phyloP scores from a whole-genome alignment of 2,797 vertebrate genomes.

The Vultur gryphus region DNA sequence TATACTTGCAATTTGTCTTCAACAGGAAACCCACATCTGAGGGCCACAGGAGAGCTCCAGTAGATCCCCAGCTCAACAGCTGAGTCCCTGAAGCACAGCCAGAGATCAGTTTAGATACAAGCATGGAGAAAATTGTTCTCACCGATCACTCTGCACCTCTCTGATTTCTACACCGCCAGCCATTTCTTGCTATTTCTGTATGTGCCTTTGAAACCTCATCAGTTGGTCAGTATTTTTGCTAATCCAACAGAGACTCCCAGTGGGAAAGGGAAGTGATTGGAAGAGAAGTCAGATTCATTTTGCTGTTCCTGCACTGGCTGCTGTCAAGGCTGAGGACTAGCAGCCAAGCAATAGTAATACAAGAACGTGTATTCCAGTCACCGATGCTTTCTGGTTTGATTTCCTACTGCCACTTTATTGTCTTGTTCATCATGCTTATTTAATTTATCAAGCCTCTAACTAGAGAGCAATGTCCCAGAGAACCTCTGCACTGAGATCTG shows the following conservation, averaged over 20 bases:
- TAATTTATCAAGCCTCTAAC: neutral
- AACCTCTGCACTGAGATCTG: neutral
- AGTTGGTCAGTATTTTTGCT: neutral
- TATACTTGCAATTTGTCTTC: neutral
- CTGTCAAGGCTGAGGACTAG: neutral
- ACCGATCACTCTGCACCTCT: rapidly evolving
- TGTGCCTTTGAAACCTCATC: neutral
- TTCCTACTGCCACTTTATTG: neutral
- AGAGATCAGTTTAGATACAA: neutral
- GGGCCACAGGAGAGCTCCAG: neutral
- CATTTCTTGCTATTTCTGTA: neutral
- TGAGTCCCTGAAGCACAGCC: neutral
- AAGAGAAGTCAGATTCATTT: neutral
- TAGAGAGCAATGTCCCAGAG: neutral
- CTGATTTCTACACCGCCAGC: neutral
- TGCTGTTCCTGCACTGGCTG: neutral
- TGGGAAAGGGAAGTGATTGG: neutral
- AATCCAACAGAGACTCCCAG: conserved; percentile 24
- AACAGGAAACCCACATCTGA: neutral
- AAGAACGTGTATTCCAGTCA: neutral
- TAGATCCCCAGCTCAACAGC: neutral
- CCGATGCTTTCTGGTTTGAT: neutral
- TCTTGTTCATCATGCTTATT: neutral
- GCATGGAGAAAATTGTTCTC: neutral
- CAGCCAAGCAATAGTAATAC: neutral